A percentile compares a stretch with the other conserved stretches of the same genome.
These are phyloP conservation scores for Prorops nasuta DNA, from an alignment of 1,140 invertebrate genomes.

Conservation along the genomic window DNA sequence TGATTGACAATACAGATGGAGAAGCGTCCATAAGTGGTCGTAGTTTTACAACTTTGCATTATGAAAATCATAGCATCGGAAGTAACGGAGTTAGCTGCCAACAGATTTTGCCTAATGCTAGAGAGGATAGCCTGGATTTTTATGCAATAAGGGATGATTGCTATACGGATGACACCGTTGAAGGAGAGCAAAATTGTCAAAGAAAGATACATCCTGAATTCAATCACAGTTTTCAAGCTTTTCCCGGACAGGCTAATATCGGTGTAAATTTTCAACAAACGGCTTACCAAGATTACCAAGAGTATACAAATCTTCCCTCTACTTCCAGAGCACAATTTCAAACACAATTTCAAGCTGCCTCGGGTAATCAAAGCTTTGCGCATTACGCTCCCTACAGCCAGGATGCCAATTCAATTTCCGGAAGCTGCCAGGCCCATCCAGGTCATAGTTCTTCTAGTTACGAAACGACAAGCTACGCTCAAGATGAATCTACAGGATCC, in stretches of 20 bases:
- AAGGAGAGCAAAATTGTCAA: slow-evolving; percentile 41
- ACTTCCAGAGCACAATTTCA: slow-evolving; percentile 47
- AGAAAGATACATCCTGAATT: slow-evolving; percentile 47
- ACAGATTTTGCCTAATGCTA: slow-evolving; percentile 54
- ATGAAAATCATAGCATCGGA: slow-evolving; percentile 41
- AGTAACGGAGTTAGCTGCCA: slow-evolving; percentile 31
- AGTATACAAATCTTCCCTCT: slow-evolving; percentile 38
- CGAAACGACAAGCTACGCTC: slow-evolving; percentile 35
- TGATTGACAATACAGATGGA: slow-evolving; percentile 54
- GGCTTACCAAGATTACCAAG: slow-evolving; percentile 35
- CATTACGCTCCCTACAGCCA: slow-evolving; percentile 41
- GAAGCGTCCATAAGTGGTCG: slow-evolving; percentile 62
- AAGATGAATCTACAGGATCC: slow-evolving; percentile 42
- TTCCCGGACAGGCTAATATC: slow-evolving; percentile 21
- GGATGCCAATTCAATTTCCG: slow-evolving; percentile 22
- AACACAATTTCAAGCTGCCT: slow-evolving; percentile 37
- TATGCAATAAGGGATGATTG: slow-evolving; percentile 68
- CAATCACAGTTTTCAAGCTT: slow-evolving; percentile 45
- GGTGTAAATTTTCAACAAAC: slow-evolving; percentile 27
- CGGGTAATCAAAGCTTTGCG: slow-evolving; percentile 33
- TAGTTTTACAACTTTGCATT: slow-evolving; percentile 68
- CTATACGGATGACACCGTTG: slow-evolving; percentile 60
- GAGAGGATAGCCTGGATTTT: slow-evolving; percentile 65
- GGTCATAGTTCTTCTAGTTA: slow-evolving; percentile 34
- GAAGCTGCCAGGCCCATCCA: slow-evolving; percentile 25